Conservation (phyloP, 2,888 invertebrate species). For the Cheiracanthium punctorium region DNA sequence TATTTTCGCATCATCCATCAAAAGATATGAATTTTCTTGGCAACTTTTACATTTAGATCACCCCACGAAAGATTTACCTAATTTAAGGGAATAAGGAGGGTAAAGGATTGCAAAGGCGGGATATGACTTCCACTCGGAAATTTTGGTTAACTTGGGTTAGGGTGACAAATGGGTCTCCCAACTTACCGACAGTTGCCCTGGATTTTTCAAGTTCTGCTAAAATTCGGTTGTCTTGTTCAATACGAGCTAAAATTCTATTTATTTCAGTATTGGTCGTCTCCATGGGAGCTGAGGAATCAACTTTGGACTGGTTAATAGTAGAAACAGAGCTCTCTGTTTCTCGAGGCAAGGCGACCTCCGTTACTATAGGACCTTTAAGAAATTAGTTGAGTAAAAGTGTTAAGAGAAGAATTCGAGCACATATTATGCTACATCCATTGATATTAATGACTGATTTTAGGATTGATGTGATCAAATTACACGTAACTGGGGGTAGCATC, state of each 20-base stretch:
- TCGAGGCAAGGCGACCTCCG: slow-evolving; percentile 40
- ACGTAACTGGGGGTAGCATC: no score
- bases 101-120: neutral
- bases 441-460: no score
- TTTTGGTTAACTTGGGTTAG: neutral
- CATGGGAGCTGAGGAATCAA: slow-evolving; percentile 34
- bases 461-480: no score
- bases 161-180: neutral
- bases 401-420: neutral
- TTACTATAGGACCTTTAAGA: slow-evolving; percentile 52
- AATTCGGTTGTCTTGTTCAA: slow-evolving; percentile 84
- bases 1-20: no score
- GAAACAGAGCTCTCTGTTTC: slow-evolving; percentile 46
- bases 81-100: neutral
- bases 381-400: neutral
- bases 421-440: neutral
- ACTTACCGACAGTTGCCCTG: slow-evolving; percentile 63
- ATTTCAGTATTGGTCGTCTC: slow-evolving; percentile 80
- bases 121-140: neutral
- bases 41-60: neutral
- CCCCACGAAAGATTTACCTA: neutral
- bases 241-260: slow-evolving; percentile 81
- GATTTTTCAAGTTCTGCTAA: slow-evolving; percentile 87
- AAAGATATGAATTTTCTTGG: no score
- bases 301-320: slow-evolving; percentile 48